Base-by-base conservation (phyloP, 2,113 vertebrate genomes). In the Syrmaticus mikado region DNA sequence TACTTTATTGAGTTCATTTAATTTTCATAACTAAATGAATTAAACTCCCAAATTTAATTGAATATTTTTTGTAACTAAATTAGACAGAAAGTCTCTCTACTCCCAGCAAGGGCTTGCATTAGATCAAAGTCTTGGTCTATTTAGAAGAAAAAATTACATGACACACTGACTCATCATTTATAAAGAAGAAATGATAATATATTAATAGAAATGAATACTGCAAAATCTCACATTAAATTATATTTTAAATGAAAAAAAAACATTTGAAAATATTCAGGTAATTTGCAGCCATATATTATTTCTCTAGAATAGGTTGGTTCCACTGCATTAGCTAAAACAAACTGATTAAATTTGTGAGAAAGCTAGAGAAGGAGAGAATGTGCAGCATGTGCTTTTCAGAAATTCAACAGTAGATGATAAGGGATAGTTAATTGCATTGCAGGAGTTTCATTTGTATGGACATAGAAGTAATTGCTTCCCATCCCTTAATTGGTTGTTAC, bases 11-110 rank as follows among this genome's bases (percentile, higher is more conserved):
- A 75, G 61, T 76, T 97, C 96, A 93, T 96, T 97, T 97, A 83
- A 97, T 97, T 98, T 97, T 97, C 95, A 97, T 97, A 96, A 94
- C 86, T 95, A 95, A 97, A 93, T 93, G 94, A 95, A 96, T 96
- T 95, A 96, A 97, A 96, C n/a, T 93, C 86, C 91, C 65, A 87
- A 92, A 48, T 87, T 68, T 96, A 95, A 96, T 89, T 95, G 97
- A 97, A 95, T 94, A 97, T 96, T 97, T 97, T 96, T 97, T 27
- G 9, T 94, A 95, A 91, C 92, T 92, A 94, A 95, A 95, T 94
- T 93, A 84, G 92, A 81, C 90, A 94, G 82, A 94, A 94, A 85
- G 40, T 65, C 55, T 87, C 45, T 90, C 55, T 84, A 74, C 30
- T 92, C 72, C 41, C 25, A 90, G 84, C 24, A 91, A 92, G 74